These are phyloP conservation scores for Jaculus jaculus DNA, from an alignment of 2,113 vertebrate genomes.

Conservation along the genomic window DNA sequence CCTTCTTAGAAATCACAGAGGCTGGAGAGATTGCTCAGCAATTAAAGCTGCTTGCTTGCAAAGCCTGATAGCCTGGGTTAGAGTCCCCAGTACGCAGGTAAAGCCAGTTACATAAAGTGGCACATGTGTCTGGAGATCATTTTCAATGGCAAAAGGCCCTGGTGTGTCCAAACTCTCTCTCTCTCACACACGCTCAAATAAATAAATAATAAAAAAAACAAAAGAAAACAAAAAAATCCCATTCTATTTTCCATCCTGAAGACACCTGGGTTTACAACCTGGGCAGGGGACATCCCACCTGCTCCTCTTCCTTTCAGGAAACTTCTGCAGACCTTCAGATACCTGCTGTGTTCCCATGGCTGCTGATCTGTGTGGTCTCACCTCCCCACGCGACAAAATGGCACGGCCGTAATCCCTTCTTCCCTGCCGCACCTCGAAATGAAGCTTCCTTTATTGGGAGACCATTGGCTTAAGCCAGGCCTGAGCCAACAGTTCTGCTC, in stretches of 20 bases:
- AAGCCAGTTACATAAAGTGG: too few relatives aligned
- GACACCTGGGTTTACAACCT: fast-evolving
- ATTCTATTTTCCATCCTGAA: too few relatives aligned
- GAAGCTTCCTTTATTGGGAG: not conserved
- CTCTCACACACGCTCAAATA: too few relatives aligned
- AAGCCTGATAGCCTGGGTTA: too few relatives aligned
- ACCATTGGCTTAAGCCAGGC: not conserved
- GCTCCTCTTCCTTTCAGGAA: not conserved
- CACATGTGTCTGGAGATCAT: too few relatives aligned
- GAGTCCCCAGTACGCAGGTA: too few relatives aligned
- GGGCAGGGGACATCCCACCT: not conserved
- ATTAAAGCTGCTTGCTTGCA: too few relatives aligned
- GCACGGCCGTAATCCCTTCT: not conserved
- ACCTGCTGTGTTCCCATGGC: not conserved
- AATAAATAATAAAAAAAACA: too few relatives aligned
- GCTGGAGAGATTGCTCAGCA: too few relatives aligned
- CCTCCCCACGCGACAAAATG: fast-evolving
- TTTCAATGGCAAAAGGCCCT: too few relatives aligned
- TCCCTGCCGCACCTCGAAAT: fast-evolving
- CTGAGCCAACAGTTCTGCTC: not conserved
- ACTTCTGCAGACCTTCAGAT: not conserved
- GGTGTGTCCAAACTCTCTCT: too few relatives aligned
- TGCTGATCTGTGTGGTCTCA: fast-evolving
- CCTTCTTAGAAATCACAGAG: not conserved
- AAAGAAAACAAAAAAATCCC: too few relatives aligned